Percentiles rank a stretch among this genome's conserved stretches.
Evolutionary conservation across 2,113 vertebrate genomes (phyloP).

Genomic region (Coturnix japonica): DNA sequence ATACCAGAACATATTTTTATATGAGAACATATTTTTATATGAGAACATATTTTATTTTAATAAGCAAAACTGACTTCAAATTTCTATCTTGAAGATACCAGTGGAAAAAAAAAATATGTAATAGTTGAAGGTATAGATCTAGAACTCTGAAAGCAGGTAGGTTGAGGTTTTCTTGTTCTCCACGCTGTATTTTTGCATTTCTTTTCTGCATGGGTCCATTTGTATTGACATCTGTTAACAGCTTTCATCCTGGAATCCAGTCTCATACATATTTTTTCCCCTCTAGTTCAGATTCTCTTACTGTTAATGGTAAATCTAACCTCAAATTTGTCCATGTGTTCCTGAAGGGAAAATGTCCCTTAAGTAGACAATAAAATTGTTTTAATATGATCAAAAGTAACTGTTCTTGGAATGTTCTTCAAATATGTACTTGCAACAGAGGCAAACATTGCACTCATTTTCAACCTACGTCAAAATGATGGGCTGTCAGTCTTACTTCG

Average conservation of each 20-base stretch:
- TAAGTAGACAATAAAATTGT: neutral
- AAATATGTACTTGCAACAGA: neutral
- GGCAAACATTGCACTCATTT: fast-evolving
- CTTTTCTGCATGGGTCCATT: neutral
- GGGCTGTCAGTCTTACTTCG: neutral
- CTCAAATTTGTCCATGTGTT: neutral
- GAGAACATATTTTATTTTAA: neutral
- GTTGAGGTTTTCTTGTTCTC: neutral
- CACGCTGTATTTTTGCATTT: neutral
- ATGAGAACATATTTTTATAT: neutral
- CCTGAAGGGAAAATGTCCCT: constrained; percentile 43
- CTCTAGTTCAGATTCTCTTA: constrained; percentile 6
- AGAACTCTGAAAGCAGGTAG: neutral
- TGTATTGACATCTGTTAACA: constrained; percentile 49
- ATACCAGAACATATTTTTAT: fast-evolving
- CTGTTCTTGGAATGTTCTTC: constrained; percentile 41
- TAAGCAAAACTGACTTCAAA: neutral
- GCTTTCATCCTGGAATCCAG: constrained; percentile 25
- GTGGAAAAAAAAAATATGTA: neutral
- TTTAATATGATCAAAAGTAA: constrained; percentile 40
- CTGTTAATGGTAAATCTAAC: constrained; percentile 45
- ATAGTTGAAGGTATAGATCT: neutral
- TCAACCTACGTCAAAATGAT: neutral
- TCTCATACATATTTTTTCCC: neutral
- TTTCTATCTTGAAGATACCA: neutral